These are phyloP conservation scores for Brachirus orientalis DNA, from an alignment of 2,113 vertebrate genomes.

Conservation along the genomic window DNA sequence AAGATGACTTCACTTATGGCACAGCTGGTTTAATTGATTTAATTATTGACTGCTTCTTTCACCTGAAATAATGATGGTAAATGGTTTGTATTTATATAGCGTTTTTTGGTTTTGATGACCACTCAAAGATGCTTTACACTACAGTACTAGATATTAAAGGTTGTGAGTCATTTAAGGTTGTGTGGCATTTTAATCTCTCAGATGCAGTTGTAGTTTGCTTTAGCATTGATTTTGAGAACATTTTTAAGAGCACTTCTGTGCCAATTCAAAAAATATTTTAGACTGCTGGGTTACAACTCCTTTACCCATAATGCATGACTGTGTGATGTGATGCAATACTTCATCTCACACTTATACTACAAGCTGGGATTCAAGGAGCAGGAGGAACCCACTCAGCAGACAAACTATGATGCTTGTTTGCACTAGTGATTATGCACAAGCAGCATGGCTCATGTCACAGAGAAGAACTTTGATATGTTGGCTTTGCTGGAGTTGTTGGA, in stretches of 20 bases:
- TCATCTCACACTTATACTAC: constrained; percentile 28
- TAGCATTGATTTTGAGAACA: constrained; percentile 30
- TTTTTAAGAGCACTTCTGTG: constrained; percentile 11
- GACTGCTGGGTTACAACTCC: constrained; percentile 24
- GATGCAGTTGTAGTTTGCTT: constrained; percentile 5
- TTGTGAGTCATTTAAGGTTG: neutral
- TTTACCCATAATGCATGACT: constrained; percentile 40
- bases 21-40: no score
- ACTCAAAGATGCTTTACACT: no score
- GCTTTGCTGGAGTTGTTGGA: constrained; percentile 17
- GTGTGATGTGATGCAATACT: constrained; percentile 54
- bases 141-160: neutral
- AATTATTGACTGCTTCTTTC: no score
- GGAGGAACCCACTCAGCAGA: constrained; percentile 13
- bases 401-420: constrained; percentile 34
- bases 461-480: neutral
- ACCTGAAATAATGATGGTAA: no score
- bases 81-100: no score
- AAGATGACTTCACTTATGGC: no score
- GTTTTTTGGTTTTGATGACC: no score
- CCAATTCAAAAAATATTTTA: constrained; percentile 10
- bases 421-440: constrained; percentile 3
- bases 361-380: constrained; percentile 10
- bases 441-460: neutral
- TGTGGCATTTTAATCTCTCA: constrained; percentile 6